Percentiles rank a stretch among this genome's conserved stretches.
These are phyloP conservation scores for Diorhabda sublineata DNA, from an alignment of 1,140 invertebrate species.

Conservation along the genomic window DNA sequence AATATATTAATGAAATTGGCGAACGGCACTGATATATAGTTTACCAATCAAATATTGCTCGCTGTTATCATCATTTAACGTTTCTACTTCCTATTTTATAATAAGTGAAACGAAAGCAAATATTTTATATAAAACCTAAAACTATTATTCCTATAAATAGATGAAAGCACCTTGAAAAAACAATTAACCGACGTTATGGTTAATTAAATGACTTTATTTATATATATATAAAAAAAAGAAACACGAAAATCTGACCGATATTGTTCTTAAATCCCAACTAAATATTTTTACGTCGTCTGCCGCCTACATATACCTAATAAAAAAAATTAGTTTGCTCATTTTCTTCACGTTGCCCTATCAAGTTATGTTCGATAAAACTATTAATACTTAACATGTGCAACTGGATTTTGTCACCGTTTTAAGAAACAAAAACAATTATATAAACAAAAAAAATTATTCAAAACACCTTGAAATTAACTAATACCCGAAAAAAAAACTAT, in stretches of 20 bases:
- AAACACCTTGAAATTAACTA: not conserved
- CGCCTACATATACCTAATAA: not conserved
- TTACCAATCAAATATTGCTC: no score
- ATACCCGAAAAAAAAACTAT: not conserved
- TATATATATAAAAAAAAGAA: not conserved
- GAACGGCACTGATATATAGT: no score
- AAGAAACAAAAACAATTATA: conserved; percentile 3
- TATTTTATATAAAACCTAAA: no score
- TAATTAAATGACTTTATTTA: no score
- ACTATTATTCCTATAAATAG: no score
- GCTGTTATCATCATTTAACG: no score
- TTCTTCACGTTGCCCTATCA: not conserved
- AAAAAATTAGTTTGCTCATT: not conserved
- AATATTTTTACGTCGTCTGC: no score
- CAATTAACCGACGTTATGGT: no score
- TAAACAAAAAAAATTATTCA: conserved; percentile 1
- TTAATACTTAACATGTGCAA: not conserved
- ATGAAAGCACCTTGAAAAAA: no score
- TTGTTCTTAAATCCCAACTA: not conserved
- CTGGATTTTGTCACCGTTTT: not conserved
- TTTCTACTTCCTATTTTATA: no score
- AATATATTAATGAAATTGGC: no score
- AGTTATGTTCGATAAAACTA: not conserved
- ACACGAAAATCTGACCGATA: not conserved
- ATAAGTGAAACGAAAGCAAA: no score